Evolutionary conservation across 1,140 invertebrate genomes (phyloP).

Genomic region (Ceratosolen fusciceps): DNA sequence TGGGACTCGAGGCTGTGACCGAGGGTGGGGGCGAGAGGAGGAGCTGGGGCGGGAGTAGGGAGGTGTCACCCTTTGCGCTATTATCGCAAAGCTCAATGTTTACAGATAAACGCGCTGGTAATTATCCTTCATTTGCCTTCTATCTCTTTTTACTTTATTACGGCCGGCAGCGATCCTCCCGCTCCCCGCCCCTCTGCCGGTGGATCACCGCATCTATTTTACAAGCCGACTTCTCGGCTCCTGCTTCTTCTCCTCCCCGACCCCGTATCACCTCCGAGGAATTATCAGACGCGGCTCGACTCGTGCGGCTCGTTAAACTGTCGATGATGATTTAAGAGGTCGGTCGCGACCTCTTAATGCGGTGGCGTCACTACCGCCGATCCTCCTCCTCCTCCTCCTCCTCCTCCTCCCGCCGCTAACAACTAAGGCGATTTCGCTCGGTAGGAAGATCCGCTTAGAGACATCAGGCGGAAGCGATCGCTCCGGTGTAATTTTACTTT

Average conservation of each 20-base stretch:
- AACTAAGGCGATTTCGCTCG: neutral
- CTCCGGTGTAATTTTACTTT: neutral
- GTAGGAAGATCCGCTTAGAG: neutral
- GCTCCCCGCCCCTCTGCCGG: neutral
- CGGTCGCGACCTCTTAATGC: neutral
- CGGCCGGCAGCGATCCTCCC: no score
- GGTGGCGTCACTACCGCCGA: no score
- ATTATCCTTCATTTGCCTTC: conserved; percentile 46
- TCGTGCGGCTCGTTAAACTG: conserved; percentile 30
- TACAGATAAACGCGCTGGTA: conserved; percentile 40
- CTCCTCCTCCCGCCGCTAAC: neutral
- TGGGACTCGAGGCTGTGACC: no score
- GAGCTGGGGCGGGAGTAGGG: neutral
- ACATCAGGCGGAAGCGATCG: neutral
- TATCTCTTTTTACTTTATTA: neutral
- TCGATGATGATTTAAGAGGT: conserved; percentile 18
- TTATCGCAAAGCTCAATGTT: conserved; percentile 44
- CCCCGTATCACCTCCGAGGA: neutral
- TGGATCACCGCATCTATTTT: neutral
- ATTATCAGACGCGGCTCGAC: conserved; percentile 1
- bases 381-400: no score
- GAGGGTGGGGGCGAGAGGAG: neutral
- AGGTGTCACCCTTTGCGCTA: conserved; percentile 14
- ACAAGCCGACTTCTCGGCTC: neutral
- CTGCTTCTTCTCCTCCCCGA: neutral